Evolutionary conservation across 30 jellyfish, hydroid and myxozoan genomes (phyloP).

Genomic region (Euphysa ruthae): DNA sequence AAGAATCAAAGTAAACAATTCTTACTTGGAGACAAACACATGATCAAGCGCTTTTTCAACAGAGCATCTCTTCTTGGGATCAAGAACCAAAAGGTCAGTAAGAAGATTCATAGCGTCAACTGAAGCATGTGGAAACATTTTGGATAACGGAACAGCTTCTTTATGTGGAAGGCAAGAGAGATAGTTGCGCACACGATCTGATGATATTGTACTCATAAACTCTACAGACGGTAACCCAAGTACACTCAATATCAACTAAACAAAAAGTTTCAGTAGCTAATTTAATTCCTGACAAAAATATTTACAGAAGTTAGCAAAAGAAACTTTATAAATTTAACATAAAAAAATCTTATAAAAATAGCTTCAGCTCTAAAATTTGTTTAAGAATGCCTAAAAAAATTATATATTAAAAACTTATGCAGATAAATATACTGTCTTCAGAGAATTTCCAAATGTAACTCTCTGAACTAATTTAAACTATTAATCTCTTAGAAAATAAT

Average conservation of each 20-base stretch:
- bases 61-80: conserved; percentile 65
- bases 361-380: too few species aligned
- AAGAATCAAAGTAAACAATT: background rate
- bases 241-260: conserved; percentile 73
- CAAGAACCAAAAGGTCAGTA: conserved; percentile 48
- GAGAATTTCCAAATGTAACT: too few species aligned
- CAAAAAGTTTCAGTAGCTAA: too few species aligned
- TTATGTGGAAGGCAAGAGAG: conserved; percentile 74
- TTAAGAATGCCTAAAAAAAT: too few species aligned
- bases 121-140: conserved; percentile 64
- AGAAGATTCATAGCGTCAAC: conserved; percentile 47
- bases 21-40: conserved; percentile 50
- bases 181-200: conserved; percentile 83
- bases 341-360: too few species aligned
- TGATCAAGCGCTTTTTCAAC: conserved; percentile 60
- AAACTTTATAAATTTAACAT: too few species aligned
- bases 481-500: too few species aligned
- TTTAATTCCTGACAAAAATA: too few species aligned
- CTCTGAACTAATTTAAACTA: too few species aligned
- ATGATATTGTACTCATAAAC: conserved; percentile 61
- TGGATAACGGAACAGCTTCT: conserved; percentile 71
- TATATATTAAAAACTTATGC: too few species aligned
- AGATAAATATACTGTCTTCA: too few species aligned
- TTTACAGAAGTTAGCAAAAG: too few species aligned
- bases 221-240: conserved; percentile 89